Conservation (phyloP, 1,140 invertebrate species). For the Leptinotarsa lineolata region DNA sequence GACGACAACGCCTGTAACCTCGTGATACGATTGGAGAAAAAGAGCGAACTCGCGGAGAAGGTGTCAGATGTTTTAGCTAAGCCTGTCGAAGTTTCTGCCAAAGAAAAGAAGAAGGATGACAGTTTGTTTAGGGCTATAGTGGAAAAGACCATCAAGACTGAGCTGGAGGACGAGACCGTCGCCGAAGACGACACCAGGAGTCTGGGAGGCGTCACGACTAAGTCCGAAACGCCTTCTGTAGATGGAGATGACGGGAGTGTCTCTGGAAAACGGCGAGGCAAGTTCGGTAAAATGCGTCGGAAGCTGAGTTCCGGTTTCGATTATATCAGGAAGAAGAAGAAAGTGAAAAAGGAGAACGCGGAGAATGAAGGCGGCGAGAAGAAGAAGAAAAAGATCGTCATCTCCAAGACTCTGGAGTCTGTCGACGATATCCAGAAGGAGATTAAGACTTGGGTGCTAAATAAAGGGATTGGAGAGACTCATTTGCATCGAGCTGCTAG, state of each 20-base stretch:
- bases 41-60: conserved; percentile 22
- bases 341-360: conserved; percentile 59
- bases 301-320: conserved; percentile 81
- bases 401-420: conserved; percentile 66
- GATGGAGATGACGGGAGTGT: conserved; percentile 51
- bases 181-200: conserved; percentile 36
- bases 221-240: conserved; percentile 51
- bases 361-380: conserved; percentile 52
- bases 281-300: conserved; percentile 61
- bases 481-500: conserved; percentile 86
- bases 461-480: conserved; percentile 92
- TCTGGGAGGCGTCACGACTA: conserved; percentile 40
- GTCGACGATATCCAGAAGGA: conserved; percentile 80
- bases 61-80: neutral
- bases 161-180: conserved; percentile 48
- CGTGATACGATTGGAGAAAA: conserved; percentile 43
- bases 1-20: conserved; percentile 34
- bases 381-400: conserved; percentile 35
- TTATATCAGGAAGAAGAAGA: conserved; percentile 87
- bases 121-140: conserved; percentile 40
- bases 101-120: conserved; percentile 23
- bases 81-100: neutral
- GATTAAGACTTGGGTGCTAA: conserved; percentile 88
- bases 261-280: conserved; percentile 57
- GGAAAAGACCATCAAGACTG: conserved; percentile 40